phyloP scores from a whole-genome alignment of 2,113 vertebrate species.

The Caloenas nicobarica region DNA sequence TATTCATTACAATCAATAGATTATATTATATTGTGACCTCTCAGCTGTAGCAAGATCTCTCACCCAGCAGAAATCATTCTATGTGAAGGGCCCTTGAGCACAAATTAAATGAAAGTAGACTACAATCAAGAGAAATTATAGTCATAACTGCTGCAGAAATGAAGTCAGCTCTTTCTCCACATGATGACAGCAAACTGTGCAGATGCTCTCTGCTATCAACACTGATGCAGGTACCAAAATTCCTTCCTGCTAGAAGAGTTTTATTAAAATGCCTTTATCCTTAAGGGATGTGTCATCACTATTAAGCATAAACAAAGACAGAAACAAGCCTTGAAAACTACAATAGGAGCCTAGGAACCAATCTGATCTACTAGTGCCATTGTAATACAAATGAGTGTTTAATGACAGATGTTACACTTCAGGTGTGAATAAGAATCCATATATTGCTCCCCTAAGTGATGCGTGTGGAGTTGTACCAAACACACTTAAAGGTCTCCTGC shows the following conservation, averaged over 20 bases:
- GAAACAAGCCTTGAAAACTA: conserved; percentile 24
- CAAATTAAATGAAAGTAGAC: conserved; percentile 79
- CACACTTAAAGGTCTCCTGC: background rate
- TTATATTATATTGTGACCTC: conserved; percentile 59
- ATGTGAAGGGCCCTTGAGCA: conserved; percentile 72
- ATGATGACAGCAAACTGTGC: conserved; percentile 50
- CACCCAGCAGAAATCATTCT: conserved; percentile 71
- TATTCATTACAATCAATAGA: conserved; percentile 62
- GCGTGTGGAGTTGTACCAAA: background rate
- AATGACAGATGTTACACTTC: background rate
- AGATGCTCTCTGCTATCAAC: conserved; percentile 52
- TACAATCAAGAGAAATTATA: conserved; percentile 74
- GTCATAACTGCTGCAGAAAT: conserved; percentile 69
- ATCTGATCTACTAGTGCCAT: background rate
- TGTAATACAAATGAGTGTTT: background rate
- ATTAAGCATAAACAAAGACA: conserved; percentile 63
- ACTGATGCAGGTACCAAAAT: conserved; percentile 53
- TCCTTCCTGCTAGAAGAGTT: conserved; percentile 50
- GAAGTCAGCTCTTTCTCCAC: conserved; percentile 61
- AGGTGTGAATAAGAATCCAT: background rate
- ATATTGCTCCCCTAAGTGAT: background rate
- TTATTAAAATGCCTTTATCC: conserved; percentile 69
- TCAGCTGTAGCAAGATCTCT: conserved; percentile 70
- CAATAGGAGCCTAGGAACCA: background rate
- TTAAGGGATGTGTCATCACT: conserved; percentile 40